These are phyloP conservation scores for Ophiothrix spiculata DNA, from an alignment of 35 echinoderm and acorn worm species.

Conservation along the genomic window DNA sequence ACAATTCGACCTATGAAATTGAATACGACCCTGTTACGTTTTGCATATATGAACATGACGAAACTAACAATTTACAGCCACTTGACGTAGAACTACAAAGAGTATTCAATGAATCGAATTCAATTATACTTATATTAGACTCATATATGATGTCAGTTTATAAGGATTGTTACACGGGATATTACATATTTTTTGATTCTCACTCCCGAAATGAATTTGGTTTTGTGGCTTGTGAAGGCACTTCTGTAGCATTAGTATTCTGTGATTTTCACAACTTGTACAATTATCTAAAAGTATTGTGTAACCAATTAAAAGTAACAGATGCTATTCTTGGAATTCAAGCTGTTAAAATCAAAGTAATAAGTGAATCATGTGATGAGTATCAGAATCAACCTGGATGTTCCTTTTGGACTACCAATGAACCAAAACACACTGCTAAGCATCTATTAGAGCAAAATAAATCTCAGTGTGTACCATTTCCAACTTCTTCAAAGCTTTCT, in stretches of 20 bases:
- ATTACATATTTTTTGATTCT: conserved; percentile 21
- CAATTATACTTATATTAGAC: neutral
- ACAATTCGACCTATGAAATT: neutral
- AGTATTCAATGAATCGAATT: conserved; percentile 6
- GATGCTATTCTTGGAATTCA: neutral
- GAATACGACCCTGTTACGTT: neutral
- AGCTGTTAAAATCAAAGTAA: neutral
- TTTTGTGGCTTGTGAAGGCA: neutral
- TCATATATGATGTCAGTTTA: conserved; percentile 16
- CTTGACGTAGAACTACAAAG: conserved; percentile 14
- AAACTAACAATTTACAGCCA: neutral
- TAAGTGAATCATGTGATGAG: neutral
- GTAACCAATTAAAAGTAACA: neutral
- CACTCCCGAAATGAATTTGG: conserved; percentile 14
- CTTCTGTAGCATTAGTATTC: neutral
- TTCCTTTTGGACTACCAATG: neutral
- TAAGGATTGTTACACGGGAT: neutral
- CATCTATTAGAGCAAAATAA: neutral
- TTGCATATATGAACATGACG: neutral
- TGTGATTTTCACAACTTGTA: neutral
- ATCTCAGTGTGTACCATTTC: neutral
- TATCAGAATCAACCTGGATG: neutral
- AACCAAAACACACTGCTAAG: neutral
- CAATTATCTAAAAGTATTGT: neutral
- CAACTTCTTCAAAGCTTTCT: neutral